Base-by-base conservation (phyloP, 2,888 invertebrate genomes). In the Pachymerium ferrugineum region DNA sequence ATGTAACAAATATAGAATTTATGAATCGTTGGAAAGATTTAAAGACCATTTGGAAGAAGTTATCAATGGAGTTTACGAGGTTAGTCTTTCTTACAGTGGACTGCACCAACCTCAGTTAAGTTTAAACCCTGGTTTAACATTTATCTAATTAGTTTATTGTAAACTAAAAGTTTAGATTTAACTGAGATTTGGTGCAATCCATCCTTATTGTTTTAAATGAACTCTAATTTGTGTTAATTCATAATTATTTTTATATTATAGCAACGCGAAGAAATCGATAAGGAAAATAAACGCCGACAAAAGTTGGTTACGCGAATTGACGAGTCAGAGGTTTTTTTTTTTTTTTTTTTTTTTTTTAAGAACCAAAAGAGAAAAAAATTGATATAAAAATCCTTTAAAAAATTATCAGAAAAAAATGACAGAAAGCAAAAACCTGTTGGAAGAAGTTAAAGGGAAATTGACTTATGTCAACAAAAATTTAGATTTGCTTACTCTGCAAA, bases 21-120 rank as follows among this genome's bases (percentile, higher is more conserved):
- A 88, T 42, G 84, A 86, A 75, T 86, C 87, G 0, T 82, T 87
- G 0, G 86, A 86, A 74, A 83, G 86, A 70, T 83, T 86, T 14
- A 84, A 85, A 74, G 80, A 82, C 2, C 83, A 86, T 76, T 82
- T 86, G 67, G 80, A 82, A 62, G 77, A 80, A 0, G 79, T 89
- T 6, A 85, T 87, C 77, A 84, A 86, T 76, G 89, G 90, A 80
- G 84, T 87, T 75, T 84, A 85, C 28, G 87, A 86, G 87, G 80
- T 86, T 78, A 78, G 85, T 80, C 82, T 87, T 81, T 74, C 76
- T 25, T 80, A 81, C 74, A 79, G 80, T 71, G 80, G 81, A 74
- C n/a, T n/a, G n/a, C n/a, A n/a, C n/a, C n/a, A n/a, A n/a, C n/a
- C n/a, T n/a, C n/a, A n/a, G n/a, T n/a, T n/a, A n/a, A n/a, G n/a